Conservation (phyloP, 64 coral and sea anemone genomes). For the Astreopora myriophthalma region DNA sequence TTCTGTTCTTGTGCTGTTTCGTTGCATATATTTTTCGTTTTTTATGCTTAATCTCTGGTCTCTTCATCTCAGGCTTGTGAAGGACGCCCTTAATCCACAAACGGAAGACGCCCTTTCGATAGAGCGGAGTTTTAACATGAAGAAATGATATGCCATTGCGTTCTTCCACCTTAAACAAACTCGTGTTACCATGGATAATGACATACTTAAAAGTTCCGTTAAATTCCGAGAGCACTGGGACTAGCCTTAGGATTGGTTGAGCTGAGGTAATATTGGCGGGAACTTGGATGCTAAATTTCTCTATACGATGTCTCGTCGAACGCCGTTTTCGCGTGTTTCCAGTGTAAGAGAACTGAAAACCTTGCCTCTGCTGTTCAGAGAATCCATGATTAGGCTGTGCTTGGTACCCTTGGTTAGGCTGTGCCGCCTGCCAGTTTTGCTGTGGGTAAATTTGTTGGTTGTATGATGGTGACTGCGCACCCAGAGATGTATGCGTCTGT, state of each 20-base stretch:
- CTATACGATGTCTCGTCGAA: background rate
- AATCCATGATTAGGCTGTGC: background rate
- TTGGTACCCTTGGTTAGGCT: background rate
- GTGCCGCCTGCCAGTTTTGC: slow-evolving; percentile 23
- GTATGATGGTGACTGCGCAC: background rate
- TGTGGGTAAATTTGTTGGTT: slow-evolving; percentile 31
- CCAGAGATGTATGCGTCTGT: background rate
- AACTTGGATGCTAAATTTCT: slow-evolving; percentile 62
- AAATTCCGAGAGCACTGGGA: slow-evolving; percentile 76
- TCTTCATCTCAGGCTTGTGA: background rate
- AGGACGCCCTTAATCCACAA: slow-evolving; percentile 58
- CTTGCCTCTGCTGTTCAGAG: slow-evolving; percentile 16
- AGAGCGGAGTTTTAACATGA: slow-evolving; percentile 38
- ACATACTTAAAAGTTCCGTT: slow-evolving; percentile 83
- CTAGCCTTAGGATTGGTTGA: slow-evolving; percentile 76
- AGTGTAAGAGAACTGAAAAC: slow-evolving; percentile 29
- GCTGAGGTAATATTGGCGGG: slow-evolving; percentile 68
- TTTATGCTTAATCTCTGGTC: background rate
- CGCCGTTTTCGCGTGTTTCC: slow-evolving; percentile 51
- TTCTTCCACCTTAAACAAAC: slow-evolving; percentile 67
- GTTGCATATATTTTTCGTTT: slow-evolving; percentile 6
- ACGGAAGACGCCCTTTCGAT: slow-evolving; percentile 28
- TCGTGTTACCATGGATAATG: slow-evolving; percentile 61
- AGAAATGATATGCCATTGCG: slow-evolving; percentile 44
- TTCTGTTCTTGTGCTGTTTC: background rate